Evolutionary conservation across 2,113 vertebrate species (phyloP).

Genomic region (Madoqua kirkii): DNA sequence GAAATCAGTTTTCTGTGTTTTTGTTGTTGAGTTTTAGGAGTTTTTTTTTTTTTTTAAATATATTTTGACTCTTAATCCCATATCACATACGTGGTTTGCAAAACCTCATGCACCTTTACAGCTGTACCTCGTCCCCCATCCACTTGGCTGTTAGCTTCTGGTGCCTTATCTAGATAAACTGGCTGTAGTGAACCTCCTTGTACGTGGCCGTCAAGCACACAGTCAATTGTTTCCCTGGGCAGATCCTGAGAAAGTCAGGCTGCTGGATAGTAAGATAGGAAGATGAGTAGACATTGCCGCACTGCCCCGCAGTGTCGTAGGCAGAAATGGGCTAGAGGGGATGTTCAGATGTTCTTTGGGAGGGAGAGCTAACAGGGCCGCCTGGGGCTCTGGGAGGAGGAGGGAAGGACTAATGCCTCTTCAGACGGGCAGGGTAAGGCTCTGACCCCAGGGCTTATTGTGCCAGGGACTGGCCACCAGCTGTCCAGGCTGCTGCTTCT

Average conservation of each 20-base stretch:
- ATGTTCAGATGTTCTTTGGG: not conserved
- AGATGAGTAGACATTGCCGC: not conserved
- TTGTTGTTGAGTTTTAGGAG: not conserved
- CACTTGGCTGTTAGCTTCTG: not conserved
- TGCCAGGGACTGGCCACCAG: too few species aligned
- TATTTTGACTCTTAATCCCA: not conserved
- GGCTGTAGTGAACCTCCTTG: not conserved
- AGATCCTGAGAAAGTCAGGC: not conserved
- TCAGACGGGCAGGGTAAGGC: not conserved
- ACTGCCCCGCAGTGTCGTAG: not conserved
- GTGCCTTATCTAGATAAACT: not conserved
- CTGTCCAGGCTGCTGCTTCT: not conserved
- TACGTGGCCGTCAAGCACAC: accelerated
- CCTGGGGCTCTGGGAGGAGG: not conserved
- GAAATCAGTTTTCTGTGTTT: not conserved
- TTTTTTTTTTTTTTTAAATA: not conserved
- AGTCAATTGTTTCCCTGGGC: not conserved
- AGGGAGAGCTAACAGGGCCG: not conserved
- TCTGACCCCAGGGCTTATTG: not conserved
- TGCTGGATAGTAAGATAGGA: not conserved
- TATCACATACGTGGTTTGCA: not conserved
- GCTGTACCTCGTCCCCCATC: not conserved
- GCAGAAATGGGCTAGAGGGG: not conserved
- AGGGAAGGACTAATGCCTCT: not conserved
- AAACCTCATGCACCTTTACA: not conserved